Conservation (phyloP, 2,797 vertebrate species). For the Babyrousa celebensis region DNA sequence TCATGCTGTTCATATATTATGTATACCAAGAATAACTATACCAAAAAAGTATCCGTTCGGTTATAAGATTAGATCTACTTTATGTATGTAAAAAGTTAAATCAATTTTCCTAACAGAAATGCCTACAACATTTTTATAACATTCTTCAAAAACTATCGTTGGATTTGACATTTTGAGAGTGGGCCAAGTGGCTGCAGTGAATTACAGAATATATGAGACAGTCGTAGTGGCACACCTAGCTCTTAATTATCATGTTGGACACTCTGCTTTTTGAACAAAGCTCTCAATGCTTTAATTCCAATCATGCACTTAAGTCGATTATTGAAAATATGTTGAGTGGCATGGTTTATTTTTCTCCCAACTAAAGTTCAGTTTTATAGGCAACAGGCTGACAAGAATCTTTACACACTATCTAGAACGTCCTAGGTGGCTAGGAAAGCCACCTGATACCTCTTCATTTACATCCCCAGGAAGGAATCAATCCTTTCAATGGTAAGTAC, state of each 20-base stretch:
- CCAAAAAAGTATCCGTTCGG: conserved; percentile 64
- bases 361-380: not conserved
- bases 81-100: conserved; percentile 56
- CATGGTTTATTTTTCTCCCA: not conserved
- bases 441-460: not conserved
- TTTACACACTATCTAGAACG: not conserved
- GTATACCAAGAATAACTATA: not conserved
- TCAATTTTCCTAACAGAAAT: conserved; percentile 76
- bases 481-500: conserved; percentile 27
- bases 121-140: not conserved
- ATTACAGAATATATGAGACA: conserved; percentile 73
- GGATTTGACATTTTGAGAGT: conserved; percentile 60
- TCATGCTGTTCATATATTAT: conserved; percentile 46
- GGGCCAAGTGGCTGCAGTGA: conserved; percentile 61
- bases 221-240: not conserved
- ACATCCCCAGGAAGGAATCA: not conserved
- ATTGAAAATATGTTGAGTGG: conserved; percentile 1
- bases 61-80: conserved; percentile 68
- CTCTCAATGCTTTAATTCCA: not conserved
- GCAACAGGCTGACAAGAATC: not conserved
- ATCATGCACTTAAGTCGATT: conserved; percentile 45
- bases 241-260: conserved; percentile 22
- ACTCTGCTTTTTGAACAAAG: conserved; percentile 59
- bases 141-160: conserved; percentile 58
- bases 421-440: not conserved